These are phyloP conservation scores for Sinocyclocheilus grahami DNA, from an alignment of 2,113 vertebrate species.

Conservation along the genomic window DNA sequence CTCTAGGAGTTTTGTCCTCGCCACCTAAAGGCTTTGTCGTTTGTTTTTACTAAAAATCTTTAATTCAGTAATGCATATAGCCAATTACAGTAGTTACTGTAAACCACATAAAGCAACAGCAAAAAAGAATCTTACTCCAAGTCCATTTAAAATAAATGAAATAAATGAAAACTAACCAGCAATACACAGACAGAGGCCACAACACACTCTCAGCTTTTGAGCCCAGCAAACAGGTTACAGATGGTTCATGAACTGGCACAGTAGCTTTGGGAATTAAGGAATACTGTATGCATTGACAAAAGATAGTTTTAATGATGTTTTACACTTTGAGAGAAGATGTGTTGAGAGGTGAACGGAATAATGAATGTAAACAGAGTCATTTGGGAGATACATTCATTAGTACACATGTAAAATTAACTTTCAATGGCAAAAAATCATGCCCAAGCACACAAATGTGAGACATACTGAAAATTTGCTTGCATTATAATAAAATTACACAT, in stretches of 20 bases:
- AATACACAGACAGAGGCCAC: not conserved
- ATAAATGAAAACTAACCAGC: not conserved
- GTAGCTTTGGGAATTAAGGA: not conserved
- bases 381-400: slow-evolving; percentile 54
- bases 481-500: not conserved
- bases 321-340: not conserved
- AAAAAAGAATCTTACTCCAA: not conserved
- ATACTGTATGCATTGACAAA: slow-evolving; percentile 16
- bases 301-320: slow-evolving; percentile 20
- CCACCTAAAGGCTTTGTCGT: not conserved
- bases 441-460: slow-evolving; percentile 7
- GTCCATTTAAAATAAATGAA: not conserved
- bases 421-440: slow-evolving; percentile 44
- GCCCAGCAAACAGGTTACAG: not conserved
- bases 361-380: slow-evolving; percentile 5
- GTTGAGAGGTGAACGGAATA: slow-evolving; percentile 24
- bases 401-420: slow-evolving; percentile 44
- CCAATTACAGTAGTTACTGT: not conserved
- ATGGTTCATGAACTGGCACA: not conserved
- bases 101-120: not conserved
- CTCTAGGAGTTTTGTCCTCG: not conserved
- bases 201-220: not conserved
- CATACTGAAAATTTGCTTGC: not conserved
- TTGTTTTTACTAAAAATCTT: slow-evolving; percentile 5
- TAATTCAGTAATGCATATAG: not conserved